Percentiles rank a stretch among this genome's conserved stretches.
phyloP scores from a whole-genome alignment of 2,113 vertebrate genomes.

The Lepus americanus region DNA sequence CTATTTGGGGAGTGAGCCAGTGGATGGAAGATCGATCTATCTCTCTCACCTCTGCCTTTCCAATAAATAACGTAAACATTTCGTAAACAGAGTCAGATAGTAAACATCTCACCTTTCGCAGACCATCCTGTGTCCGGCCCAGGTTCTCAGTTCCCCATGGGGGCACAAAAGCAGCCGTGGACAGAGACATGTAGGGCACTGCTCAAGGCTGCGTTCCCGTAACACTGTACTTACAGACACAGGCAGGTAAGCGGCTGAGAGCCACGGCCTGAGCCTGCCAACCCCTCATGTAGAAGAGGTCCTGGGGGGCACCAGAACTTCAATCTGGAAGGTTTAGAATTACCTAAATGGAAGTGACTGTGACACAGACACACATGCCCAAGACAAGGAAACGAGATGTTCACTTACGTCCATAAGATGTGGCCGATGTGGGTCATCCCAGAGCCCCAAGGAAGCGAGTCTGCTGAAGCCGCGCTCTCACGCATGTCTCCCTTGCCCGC shows the following conservation, averaged over 20 bases:
- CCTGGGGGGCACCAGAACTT: constrained; percentile 24
- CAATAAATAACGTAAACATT: too few species aligned
- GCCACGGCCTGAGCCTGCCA: not conserved
- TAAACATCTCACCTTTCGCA: constrained; percentile 3
- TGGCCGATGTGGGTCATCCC: not conserved
- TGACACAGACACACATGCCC: constrained; percentile 34
- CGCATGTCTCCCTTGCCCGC: constrained; percentile 29
- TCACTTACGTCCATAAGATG: not conserved
- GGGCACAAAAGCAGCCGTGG: not conserved
- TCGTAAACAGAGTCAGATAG: not conserved
- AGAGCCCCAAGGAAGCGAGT: not conserved
- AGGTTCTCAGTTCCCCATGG: not conserved
- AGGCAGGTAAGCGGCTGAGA: not conserved
- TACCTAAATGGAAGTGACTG: constrained; percentile 21
- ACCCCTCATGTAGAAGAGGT: not conserved
- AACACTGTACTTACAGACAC: constrained; percentile 31
- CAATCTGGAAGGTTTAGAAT: constrained; percentile 24
- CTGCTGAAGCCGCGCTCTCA: constrained; percentile 13
- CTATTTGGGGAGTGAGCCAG: too few species aligned
- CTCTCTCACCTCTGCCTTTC: too few species aligned
- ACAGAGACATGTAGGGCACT: not conserved
- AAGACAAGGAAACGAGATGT: constrained; percentile 58
- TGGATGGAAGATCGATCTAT: too few species aligned
- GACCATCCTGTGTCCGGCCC: not conserved
- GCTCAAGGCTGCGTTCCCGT: not conserved